phyloP scores from a whole-genome alignment of 2,888 invertebrate species.

The Hyppa rectilinea region DNA sequence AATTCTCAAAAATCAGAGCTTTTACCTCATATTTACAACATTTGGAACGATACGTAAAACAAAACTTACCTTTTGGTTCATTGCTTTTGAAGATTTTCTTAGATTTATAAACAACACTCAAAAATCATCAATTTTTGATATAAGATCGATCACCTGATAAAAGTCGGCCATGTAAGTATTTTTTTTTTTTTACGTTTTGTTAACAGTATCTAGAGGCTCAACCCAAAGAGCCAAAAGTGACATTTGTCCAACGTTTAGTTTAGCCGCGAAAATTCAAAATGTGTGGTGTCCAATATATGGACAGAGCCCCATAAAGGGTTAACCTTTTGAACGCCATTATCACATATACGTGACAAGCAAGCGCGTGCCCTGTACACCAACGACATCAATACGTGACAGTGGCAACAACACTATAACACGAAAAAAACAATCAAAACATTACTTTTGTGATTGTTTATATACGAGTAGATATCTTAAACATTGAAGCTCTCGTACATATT shows the following conservation, averaged over 20 bases:
- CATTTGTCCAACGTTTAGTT: conserved; percentile 3
- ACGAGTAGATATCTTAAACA: no score
- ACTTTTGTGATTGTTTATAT: no score
- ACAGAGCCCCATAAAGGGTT: no score
- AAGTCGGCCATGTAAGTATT: conserved; percentile 18
- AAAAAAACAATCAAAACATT: no score
- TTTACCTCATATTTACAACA: conserved; percentile 11
- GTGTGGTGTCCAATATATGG: no score
- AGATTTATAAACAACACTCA: conserved; percentile 22
- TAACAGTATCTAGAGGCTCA: conserved; percentile 5
- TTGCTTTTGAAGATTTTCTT: conserved; percentile 37
- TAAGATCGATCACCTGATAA: conserved; percentile 29
- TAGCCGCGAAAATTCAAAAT: conserved; percentile 9
- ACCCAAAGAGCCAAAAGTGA: conserved; percentile 2
- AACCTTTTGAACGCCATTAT: no score
- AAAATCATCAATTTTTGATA: conserved; percentile 28
- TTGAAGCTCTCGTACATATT: no score
- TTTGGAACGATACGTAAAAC: conserved; percentile 18
- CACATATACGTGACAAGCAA: no score
- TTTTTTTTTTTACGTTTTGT: no score
- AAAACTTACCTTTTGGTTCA: conserved; percentile 37
- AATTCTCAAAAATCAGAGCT: conserved; percentile 30
- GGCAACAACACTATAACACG: no score
- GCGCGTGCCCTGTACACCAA: no score
- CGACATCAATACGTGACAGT: no score